Evolutionary conservation across 2,113 vertebrate species (phyloP), one percentile per base, ranked within the genome.

Genomic region (Aix galericulata): DNA sequence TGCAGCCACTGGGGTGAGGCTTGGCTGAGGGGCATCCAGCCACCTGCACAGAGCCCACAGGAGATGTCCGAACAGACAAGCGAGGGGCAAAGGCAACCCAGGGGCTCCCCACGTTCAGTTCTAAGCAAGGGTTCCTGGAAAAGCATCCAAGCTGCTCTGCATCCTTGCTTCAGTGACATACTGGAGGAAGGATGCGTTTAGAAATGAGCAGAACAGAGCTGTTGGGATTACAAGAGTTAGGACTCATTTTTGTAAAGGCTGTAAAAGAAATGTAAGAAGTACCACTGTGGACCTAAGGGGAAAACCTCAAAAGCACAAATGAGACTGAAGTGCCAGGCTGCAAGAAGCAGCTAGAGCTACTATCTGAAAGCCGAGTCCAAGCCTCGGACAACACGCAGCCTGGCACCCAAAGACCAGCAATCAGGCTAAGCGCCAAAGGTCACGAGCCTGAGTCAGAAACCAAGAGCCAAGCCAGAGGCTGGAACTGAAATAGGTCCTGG

Each of bases 351-450:
- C 42, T 69, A 82, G 20, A 92, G 38, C 17, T 62, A 91, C 89
- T 82, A 88, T 17, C 56, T 27, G 40, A 94, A 92, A 34, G 34
- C 32, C 48, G 42, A 92, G 94, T 71, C 53, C 38, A 93, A 82
- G 48, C 34, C 29, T 52, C 60, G 26, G 74, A 87, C n/a, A 67
- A 72, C 77, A 82, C 36, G 26, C 0, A 3, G 75, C 67, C 48
- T 68, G 91, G 73, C 69, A 68, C 16, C 8, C 69, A 73, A 84
- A 84, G 46, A 59, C 31, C 63, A 86, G 42, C 36, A 72, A 71
- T n/a, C 53, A 82, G 73, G 38, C 42, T 86, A 88, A 94, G 92
- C 72, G 55, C 10, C 77, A 89, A 84, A 91, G 76, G 72, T 81
- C 75, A 94, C 71, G 58, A 91, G 64, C 58, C 60, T 22, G 34